Evolutionary conservation across 2,797 vertebrate species (phyloP), one percentile per base, ranked within the genome.

Genomic region (Brotula barbata): DNA sequence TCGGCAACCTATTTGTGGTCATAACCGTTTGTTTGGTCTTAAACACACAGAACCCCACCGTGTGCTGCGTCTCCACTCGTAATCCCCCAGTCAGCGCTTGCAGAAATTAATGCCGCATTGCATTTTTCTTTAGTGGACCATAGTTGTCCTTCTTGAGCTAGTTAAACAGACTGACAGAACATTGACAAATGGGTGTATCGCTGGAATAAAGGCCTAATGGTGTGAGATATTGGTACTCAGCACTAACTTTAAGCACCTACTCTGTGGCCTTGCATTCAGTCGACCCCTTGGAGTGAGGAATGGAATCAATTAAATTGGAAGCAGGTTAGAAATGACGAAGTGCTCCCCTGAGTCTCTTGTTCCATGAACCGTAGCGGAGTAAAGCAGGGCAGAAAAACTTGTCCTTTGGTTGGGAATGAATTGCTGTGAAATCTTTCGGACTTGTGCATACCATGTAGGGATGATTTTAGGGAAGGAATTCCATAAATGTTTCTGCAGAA

Each of bases 151-250:
- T 64, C 47, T 65, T 34, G 42, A 55, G 47, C 64, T 50, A 68
- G 79, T 86, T 85, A 78, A 81, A 73, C 42, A 50, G 22, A 68
- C 41, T 60, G 77, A 62, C 78, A 63, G 58, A 44, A 19, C 59
- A 16, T 21, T 86, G 77, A 87, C 58, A 62, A 81, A 87, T 76
- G 57, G 7, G 75, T 22, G 39, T 48, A 58, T 64, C 22, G 37
- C 71, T 45, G 64, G 58, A 70, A 74, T 69, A 78, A 76, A 80
- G 57, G 69, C 48, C 77, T 85, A 88, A 90, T 83, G 81, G 76
- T 76, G 60, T 85, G 77, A 83, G 68, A 75, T 83, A 81, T 85
- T 77, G 80, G 76, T 74, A 71, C 66, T 83, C 69, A 75, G 66
- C 17, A 31, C 66, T 23, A 63, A 74, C 67, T 78, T 72, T 57